Percentiles rank a stretch among this genome's conserved stretches.
Conservation (phyloP, 2,888 invertebrate genomes). For the Rhynchonema sp. region DNA sequence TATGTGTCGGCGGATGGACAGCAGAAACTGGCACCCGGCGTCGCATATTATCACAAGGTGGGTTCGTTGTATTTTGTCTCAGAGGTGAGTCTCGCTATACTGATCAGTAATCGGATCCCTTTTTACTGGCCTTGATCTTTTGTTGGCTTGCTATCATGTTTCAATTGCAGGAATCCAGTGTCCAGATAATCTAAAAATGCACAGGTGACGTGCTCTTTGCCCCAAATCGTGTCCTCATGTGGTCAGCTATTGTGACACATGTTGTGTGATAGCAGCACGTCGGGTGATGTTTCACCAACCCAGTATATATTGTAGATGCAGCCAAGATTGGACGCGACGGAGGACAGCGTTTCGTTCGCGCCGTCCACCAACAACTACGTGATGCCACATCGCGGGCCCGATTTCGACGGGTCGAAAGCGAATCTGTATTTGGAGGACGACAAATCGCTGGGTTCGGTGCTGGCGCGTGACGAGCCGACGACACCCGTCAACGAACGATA, state of each 20-base stretch:
- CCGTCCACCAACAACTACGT: background rate
- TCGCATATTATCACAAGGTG: background rate
- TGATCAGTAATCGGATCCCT: too few species aligned
- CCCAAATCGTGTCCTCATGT: too few species aligned
- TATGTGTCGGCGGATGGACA: background rate
- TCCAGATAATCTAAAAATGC: too few species aligned
- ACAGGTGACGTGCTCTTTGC: too few species aligned
- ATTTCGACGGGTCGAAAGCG: constrained; percentile 5
- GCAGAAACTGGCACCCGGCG: background rate
- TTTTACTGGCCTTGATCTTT: too few species aligned
- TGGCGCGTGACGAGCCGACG: background rate
- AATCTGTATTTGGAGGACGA: constrained; percentile 6
- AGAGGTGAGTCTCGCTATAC: background rate
- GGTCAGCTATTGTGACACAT: too few species aligned
- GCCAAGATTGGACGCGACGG: background rate
- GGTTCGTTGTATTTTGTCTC: background rate
- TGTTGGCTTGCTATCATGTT: too few species aligned
- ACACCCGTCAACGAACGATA: constrained; percentile 3
- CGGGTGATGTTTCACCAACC: too few species aligned
- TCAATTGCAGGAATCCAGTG: too few species aligned
- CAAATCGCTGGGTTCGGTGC: background rate
- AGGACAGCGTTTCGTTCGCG: background rate
- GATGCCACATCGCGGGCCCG: background rate
- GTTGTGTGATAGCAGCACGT: too few species aligned
- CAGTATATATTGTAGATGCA: background rate